These are phyloP conservation scores for Amblyjoppa fuscipennis DNA, from an alignment of 2,888 invertebrate genomes.

Conservation along the genomic window DNA sequence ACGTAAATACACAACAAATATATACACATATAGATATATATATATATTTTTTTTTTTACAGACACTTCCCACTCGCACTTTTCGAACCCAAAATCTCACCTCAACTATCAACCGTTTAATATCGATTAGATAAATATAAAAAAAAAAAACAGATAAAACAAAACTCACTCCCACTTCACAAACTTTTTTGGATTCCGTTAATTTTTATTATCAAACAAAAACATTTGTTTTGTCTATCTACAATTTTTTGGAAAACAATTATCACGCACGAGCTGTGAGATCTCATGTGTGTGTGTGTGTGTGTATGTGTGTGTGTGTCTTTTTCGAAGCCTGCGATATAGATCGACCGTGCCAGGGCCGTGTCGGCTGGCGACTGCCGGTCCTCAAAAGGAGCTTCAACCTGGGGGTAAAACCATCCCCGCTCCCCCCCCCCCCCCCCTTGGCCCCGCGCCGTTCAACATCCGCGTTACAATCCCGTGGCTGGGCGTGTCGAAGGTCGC, in stretches of 20 bases:
- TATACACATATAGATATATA: too few relatives aligned
- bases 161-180: too few relatives aligned
- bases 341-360: constrained; percentile 52
- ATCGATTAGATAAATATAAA: too few relatives aligned
- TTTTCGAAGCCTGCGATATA: background rate
- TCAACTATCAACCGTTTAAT: too few relatives aligned
- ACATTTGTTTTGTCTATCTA: background rate
- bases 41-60: background rate
- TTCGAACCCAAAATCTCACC: background rate
- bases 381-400: constrained; percentile 29
- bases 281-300: too few relatives aligned
- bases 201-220: too few relatives aligned
- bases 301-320: too few relatives aligned
- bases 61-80: constrained; percentile 14
- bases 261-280: background rate
- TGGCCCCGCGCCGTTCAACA: background rate
- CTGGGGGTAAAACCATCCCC: constrained; percentile 30
- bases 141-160: too few relatives aligned
- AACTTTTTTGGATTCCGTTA: too few relatives aligned
- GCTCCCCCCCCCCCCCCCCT: background rate
- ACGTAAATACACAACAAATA: background rate
- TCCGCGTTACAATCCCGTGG: background rate
- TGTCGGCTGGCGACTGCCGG: constrained; percentile 66
- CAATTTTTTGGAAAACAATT: background rate
- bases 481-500: constrained; percentile 63